Evolutionary conservation across 2,888 invertebrate species (phyloP).

Genomic region (Epinotia brunnichana): DNA sequence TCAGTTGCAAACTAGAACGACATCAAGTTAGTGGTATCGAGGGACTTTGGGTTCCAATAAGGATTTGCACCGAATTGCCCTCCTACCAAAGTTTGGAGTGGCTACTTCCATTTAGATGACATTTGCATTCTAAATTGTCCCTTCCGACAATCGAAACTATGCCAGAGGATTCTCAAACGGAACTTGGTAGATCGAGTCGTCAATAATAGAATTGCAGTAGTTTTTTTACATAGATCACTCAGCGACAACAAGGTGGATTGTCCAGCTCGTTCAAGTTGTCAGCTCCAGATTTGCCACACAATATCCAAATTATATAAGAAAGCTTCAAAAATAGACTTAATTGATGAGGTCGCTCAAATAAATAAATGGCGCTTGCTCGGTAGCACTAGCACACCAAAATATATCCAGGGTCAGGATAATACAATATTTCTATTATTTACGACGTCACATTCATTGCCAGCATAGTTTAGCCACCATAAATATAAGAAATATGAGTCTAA

Average conservation of each 20-base stretch:
- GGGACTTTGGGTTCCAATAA: neutral
- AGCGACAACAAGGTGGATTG: neutral
- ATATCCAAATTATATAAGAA: too few species aligned
- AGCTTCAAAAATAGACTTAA: too few species aligned
- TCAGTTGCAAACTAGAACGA: neutral
- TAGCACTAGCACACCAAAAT: too few species aligned
- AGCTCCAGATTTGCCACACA: too few species aligned
- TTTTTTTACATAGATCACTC: neutral
- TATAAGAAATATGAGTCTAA: too few species aligned
- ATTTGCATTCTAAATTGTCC: constrained; percentile 4
- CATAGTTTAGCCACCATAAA: too few species aligned
- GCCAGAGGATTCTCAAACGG: neutral
- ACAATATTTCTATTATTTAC: neutral
- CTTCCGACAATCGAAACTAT: neutral
- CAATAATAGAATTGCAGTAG: neutral
- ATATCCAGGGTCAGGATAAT: too few species aligned
- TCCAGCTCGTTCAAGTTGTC: too few species aligned
- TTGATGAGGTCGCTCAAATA: too few species aligned
- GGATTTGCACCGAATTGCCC: constrained; percentile 4
- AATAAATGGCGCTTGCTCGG: too few species aligned
- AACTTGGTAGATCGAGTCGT: neutral
- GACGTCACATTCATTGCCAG: too few species aligned
- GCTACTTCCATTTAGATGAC: neutral
- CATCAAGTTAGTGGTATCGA: constrained; percentile 5
- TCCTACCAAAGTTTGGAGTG: constrained; percentile 4